Conservation (phyloP, 2,888 invertebrate genomes). For the Tiliacea citrago region DNA sequence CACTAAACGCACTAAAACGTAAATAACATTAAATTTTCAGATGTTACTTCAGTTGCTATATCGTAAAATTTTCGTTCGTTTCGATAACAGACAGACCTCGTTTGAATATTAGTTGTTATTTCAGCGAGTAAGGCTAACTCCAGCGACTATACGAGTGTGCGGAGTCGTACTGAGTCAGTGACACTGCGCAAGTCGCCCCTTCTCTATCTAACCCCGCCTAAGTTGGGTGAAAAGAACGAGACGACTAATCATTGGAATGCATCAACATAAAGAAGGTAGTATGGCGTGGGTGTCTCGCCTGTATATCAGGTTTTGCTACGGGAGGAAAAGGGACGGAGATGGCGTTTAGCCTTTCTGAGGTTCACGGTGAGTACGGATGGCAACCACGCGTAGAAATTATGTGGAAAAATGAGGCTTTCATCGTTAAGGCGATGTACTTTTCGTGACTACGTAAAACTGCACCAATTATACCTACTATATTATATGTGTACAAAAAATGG, state of each 20-base stretch:
- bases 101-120: slow-evolving; percentile 63
- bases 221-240: slow-evolving; percentile 72
- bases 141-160: slow-evolving; percentile 75
- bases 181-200: slow-evolving; percentile 84
- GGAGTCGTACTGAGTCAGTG: slow-evolving; percentile 87
- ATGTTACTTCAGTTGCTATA: slow-evolving; percentile 74
- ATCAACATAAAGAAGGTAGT: slow-evolving; percentile 79
- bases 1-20: slow-evolving; percentile 71
- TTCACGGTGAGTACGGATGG: slow-evolving; percentile 80
- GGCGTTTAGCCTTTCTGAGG: slow-evolving; percentile 78
- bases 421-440: slow-evolving; percentile 79
- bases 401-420: slow-evolving; percentile 86
- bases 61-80: slow-evolving; percentile 82
- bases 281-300: slow-evolving; percentile 78
- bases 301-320: slow-evolving; percentile 66
- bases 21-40: slow-evolving; percentile 57
- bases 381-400: slow-evolving; percentile 83
- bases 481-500: neutral
- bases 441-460: too few relatives aligned
- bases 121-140: slow-evolving; percentile 66
- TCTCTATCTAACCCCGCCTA: slow-evolving; percentile 75
- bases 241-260: slow-evolving; percentile 82
- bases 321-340: slow-evolving; percentile 72
- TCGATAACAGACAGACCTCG: slow-evolving; percentile 67
- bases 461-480: neutral